Percentiles rank a stretch among this genome's conserved stretches.
Conservation (phyloP, 2,888 invertebrate species). For the Leucophora obtusa region DNA sequence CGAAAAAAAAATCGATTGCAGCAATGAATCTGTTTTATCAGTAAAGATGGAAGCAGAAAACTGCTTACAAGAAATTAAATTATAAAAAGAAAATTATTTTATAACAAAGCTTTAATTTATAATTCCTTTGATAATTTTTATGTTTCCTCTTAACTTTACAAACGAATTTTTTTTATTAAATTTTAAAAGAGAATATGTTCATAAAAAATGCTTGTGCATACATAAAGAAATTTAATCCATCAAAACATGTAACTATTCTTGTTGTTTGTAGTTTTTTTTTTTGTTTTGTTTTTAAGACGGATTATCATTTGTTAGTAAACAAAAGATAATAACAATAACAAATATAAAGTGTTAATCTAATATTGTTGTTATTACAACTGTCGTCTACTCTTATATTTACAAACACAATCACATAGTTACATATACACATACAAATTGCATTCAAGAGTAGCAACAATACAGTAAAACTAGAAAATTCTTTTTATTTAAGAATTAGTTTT, state of each 20-base stretch:
- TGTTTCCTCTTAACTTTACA: too few species aligned
- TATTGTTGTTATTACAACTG: slow-evolving; percentile 48
- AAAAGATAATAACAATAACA: slow-evolving; percentile 20
- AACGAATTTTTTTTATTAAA: not conserved
- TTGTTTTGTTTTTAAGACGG: slow-evolving; percentile 1
- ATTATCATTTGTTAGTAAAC: slow-evolving; percentile 34
- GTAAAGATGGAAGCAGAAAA: not conserved
- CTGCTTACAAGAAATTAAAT: too few species aligned
- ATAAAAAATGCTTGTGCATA: not conserved
- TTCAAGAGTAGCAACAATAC: not conserved
- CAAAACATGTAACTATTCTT: not conserved
- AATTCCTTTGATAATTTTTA: not conserved
- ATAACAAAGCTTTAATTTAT: too few species aligned
- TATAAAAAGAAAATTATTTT: not conserved
- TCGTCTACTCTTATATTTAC: slow-evolving; percentile 7
- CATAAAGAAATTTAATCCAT: not conserved
- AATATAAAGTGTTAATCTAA: slow-evolving; percentile 56
- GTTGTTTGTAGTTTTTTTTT: not conserved
- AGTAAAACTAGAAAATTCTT: slow-evolving; percentile 35
- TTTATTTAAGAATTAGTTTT: slow-evolving; percentile 43
- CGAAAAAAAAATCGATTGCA: too few species aligned
- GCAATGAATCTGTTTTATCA: too few species aligned
- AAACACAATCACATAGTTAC: not conserved
- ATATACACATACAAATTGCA: not conserved
- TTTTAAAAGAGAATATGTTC: not conserved